Percentiles rank a stretch among this genome's conserved stretches.
phyloP scores from a whole-genome alignment of 64 coral and sea anemone genomes.

The Anthopleura sola region DNA sequence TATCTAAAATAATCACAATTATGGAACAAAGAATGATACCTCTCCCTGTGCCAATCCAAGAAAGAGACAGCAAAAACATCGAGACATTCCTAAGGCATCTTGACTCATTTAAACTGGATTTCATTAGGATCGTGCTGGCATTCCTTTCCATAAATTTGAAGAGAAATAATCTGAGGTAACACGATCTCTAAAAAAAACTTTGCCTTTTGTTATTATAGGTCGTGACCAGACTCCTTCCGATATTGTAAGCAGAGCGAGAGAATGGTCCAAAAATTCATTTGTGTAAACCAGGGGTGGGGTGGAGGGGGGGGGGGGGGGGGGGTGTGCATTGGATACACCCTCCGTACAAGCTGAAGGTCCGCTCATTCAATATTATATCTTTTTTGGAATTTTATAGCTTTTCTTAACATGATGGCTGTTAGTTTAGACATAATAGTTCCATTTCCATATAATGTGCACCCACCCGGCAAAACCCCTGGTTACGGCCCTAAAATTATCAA shows the following conservation, averaged over 20 bases:
- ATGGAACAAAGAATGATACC: background rate
- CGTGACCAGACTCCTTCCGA: constrained; percentile 3
- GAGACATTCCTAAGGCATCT: constrained; percentile 19
- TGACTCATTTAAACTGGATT: background rate
- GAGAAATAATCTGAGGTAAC: background rate
- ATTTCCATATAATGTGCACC: too few relatives aligned
- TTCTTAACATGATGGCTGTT: too few relatives aligned
- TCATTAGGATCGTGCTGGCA: background rate
- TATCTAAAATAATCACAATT: background rate
- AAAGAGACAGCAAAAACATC: constrained; percentile 22
- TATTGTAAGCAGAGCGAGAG: background rate
- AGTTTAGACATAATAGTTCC: too few relatives aligned
- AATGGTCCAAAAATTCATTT: background rate
- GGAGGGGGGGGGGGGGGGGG: too few relatives aligned
- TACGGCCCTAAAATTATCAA: too few relatives aligned
- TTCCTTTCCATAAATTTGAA: background rate
- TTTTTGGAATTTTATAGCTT: too few relatives aligned
- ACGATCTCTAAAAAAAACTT: background rate
- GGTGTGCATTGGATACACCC: too few relatives aligned
- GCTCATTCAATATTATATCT: too few relatives aligned
- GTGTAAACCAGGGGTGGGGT: too few relatives aligned
- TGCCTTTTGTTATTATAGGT: background rate
- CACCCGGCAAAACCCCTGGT: too few relatives aligned
- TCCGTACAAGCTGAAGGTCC: too few relatives aligned
- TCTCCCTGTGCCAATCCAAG: constrained; percentile 9